Percentiles rank a stretch among this genome's conserved stretches.
Conservation (phyloP, 2,797 vertebrate genomes). For the Spinibarbus caldwelli region DNA sequence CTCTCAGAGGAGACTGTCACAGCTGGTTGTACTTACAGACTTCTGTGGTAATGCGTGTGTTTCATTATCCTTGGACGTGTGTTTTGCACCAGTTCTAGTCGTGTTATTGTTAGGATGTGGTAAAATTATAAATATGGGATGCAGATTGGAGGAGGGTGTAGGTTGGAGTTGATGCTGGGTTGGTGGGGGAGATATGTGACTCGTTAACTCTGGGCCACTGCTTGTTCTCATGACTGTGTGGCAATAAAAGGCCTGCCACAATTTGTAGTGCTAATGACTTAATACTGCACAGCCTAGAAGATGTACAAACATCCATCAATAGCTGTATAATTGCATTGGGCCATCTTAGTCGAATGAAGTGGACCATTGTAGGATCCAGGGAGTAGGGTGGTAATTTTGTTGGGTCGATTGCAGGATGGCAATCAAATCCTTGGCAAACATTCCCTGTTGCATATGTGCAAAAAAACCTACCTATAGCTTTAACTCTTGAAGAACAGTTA, state of each 20-base stretch:
- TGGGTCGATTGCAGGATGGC: constrained; percentile 70
- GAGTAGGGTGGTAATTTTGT: constrained; percentile 70
- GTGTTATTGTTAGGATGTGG: constrained; percentile 99
- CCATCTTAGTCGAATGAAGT: constrained; percentile 70
- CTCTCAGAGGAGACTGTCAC: constrained; percentile 83
- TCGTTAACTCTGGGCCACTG: constrained; percentile 90
- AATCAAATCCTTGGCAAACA: constrained; percentile 63
- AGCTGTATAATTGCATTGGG: constrained; percentile 67
- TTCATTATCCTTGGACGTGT: constrained; percentile 97
- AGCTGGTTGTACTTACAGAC: constrained; percentile 99
- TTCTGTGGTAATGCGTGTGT: constrained; percentile 94
- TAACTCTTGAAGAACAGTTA: neutral
- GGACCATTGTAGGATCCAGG: constrained; percentile 64
- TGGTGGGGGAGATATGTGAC: constrained; percentile 83
- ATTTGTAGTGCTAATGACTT: constrained; percentile 89
- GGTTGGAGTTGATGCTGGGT: constrained; percentile 81
- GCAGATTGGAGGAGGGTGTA: constrained; percentile 67
- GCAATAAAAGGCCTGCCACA: constrained; percentile 81
- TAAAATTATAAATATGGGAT: constrained; percentile 98
- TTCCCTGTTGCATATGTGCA: constrained; percentile 1
- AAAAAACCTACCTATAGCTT: neutral
- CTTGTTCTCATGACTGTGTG: constrained; percentile 78
- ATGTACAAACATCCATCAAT: constrained; percentile 73
- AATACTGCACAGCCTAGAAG: constrained; percentile 73
- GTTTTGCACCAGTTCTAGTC: constrained; percentile 96